Base-by-base conservation (phyloP, 1,140 invertebrate genomes). In the Drosophila mauritiana region DNA sequence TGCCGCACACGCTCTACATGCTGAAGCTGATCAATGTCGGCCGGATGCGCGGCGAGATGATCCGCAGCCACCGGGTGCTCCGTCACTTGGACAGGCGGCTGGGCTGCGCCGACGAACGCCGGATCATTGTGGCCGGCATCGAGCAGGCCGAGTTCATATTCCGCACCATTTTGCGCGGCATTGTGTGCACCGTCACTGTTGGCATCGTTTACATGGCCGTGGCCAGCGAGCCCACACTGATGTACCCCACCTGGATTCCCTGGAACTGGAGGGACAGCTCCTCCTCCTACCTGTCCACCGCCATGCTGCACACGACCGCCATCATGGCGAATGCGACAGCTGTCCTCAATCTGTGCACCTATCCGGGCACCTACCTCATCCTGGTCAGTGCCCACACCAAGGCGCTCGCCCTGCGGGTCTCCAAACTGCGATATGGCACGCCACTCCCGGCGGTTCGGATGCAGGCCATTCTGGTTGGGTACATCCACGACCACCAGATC, bases 381-480 rank as follows among this genome's bases (percentile, higher is more conserved):
- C 63, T 91, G 48, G 45, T 91, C 2, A 80, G 75, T 4, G 86
- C 53, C n/a, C 90, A 91, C 22, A 72, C 68, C n/a, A 53, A 65
- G 15, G 90, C 90, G 0, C 54, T 91, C 25, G 63, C 70, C n/a
- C 12, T 43, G 8, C 75, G 90, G 0, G 59, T 90, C 12, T 42
- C 63, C 10, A 49, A 31, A 0, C n/a, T 89, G 27, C 76, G 80
- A 0, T 2, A 62, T 31, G 11, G 1, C 1, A 0, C 5, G 0
- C 1, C 12, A 1, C 13, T 31, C 8, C n/a, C 45, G 0, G 36
- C 4, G 12, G 2, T 13, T 0, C 20, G 52, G 46, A 27, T 27
- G 0, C 27, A 59, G 8, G 11, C 8, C 0, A 55, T 63, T 0
- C 48, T 91, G 0, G 20, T 74, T 4, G 58, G 20, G 1, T 88